These are phyloP conservation scores for Mayetiola destructor DNA, from an alignment of 2,888 invertebrate genomes.

Conservation along the genomic window DNA sequence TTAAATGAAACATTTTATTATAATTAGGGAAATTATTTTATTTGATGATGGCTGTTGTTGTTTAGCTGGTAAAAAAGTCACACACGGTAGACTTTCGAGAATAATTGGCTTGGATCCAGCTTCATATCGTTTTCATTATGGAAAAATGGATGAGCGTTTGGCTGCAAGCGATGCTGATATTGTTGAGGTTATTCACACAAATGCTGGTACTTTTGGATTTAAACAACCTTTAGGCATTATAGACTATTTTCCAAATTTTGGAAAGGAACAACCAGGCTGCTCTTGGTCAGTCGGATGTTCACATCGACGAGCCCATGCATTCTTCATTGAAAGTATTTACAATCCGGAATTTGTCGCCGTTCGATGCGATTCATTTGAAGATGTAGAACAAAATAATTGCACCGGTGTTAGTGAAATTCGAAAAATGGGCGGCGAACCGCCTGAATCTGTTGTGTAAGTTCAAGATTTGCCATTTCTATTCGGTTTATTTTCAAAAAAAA, in stretches of 20 bases:
- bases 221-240: conserved; percentile 20
- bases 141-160: conserved; percentile 16
- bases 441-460: neutral
- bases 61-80: conserved; percentile 16
- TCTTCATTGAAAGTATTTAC: conserved; percentile 33
- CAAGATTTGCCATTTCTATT: neutral
- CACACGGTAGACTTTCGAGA: conserved; percentile 9
- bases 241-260: conserved; percentile 24
- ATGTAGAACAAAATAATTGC: neutral
- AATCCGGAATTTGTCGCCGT: conserved; percentile 23
- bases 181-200: conserved; percentile 25
- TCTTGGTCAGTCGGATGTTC: conserved; percentile 14
- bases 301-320: conserved; percentile 26
- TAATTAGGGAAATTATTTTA: no score
- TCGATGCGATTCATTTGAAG: neutral
- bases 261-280: conserved; percentile 21
- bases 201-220: conserved; percentile 20
- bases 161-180: conserved; percentile 9
- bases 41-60: conserved; percentile 17
- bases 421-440: conserved; percentile 14
- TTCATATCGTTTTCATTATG: conserved; percentile 15
- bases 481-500: neutral
- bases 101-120: conserved; percentile 23
- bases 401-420: neutral
- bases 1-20: no score